Base-by-base conservation (phyloP, 2,888 invertebrate species). In the Philopedon plagiatum region DNA sequence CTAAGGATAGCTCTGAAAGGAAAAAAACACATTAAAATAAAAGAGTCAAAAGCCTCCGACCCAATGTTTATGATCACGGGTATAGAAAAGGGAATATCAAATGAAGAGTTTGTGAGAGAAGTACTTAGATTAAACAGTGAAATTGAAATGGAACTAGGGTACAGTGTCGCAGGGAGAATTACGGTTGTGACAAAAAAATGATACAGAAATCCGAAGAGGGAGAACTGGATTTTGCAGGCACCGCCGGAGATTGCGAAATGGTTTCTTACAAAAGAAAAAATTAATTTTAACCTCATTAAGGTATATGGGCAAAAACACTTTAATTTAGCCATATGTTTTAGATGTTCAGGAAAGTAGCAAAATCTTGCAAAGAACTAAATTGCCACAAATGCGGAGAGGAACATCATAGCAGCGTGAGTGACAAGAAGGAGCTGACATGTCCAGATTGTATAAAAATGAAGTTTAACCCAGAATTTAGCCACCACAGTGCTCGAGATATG, bases 171-270 rank as follows among this genome's bases (percentile, higher is more conserved):
- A n/a, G n/a, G n/a, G n/a, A n/a, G 34, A 21, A 64, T 54, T 4
- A 54, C 13, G 18, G 26, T 63, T n/a, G 19, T 63, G 2, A 7
- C 34, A 5, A 63, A 13, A 32, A 63, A 63, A 13, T 1, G 5
- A 49, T 63, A 23, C 21, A 21, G 63, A 32, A 63, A 63, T 19
- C 4, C n/a, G 3, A 5, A 5, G 5, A 63, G 49, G 26, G 49
- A 63, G 49, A 63, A 63, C n/a, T 49, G 29, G 54, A 32, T 54
- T 54, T n/a, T 64, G n/a, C 46, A 64, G 34, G 54, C 64, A 15
- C 4, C 8, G 5, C 49, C 64, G 13, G 37, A 2, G 13, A 26
- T 62, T n/a, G 23, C 49, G 11, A 62, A 62, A 62, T 49, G 49
- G 49, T 57, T 66, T 44, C 8, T 61, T 3, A 67, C 15, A 61